Evolutionary conservation across 2,113 vertebrate genomes (phyloP).

Genomic region (Eulemur rufifrons): DNA sequence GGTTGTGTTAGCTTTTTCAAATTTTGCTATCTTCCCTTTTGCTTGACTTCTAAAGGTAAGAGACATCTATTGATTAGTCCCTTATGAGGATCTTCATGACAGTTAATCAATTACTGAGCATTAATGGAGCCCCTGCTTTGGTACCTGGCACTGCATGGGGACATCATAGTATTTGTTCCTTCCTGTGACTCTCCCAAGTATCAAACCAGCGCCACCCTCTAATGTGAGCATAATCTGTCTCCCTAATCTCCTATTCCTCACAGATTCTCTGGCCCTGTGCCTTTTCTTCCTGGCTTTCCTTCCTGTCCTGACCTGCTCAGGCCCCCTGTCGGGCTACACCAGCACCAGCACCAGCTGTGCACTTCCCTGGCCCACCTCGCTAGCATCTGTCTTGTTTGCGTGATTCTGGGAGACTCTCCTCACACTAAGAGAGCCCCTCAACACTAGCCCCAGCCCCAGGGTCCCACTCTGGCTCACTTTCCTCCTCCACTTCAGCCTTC

Average conservation of each 20-base stretch:
- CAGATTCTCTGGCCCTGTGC: neutral
- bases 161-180: neutral
- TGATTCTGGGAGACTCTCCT: neutral
- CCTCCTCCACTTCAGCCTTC: neutral
- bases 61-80: neutral
- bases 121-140: neutral
- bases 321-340: neutral
- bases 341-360: neutral
- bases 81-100: neutral
- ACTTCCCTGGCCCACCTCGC: neutral
- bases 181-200: neutral
- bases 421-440: neutral
- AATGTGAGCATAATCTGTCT: neutral
- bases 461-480: neutral
- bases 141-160: neutral
- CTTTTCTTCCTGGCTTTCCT: neutral
- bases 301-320: neutral
- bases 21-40: neutral
- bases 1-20: neutral
- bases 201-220: neutral
- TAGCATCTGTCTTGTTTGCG: neutral
- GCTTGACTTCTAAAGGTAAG: constrained; percentile 19
- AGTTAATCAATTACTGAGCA: neutral
- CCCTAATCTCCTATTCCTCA: neutral
- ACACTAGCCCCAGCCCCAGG: neutral